Evolutionary conservation across 2,113 vertebrate species (phyloP), one percentile per base, ranked within the genome.

Genomic region (Climacteris rufus): DNA sequence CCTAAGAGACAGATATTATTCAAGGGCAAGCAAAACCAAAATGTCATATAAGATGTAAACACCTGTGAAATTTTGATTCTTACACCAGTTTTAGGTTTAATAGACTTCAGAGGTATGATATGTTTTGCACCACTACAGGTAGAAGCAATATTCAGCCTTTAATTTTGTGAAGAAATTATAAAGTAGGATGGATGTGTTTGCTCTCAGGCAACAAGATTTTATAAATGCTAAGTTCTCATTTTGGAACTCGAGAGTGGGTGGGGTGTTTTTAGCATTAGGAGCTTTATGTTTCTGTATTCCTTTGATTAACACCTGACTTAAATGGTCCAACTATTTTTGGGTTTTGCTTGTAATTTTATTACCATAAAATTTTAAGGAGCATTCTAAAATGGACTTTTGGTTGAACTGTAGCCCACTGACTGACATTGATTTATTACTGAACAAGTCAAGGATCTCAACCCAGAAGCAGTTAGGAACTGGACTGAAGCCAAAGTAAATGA

Each of bases 361-460:
- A 82, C 59, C 59, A 94, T 79, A 64, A 50, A 50, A 96, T 94
- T 97, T 98, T 97, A 95, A 80, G 87, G 71, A 92, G 27, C 21
- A 60, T 97, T 97, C 16, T 72, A 42, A 89, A 91, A 79, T n/a
- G 12, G 30, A 53, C 37, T 64, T 91, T 33, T 59, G n/a, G 35
- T 40, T 93, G 56, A 78, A 79, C 18, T 16, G 49, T 59, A 42
- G 7, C 21, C 39, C 15, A 30, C 8, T 23, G 18, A 72, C 24
- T 72, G 35, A 87, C 21, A 15, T 35, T 88, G 53, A 76, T 92
- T 80, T 94, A 57, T 76, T 86, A 64, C 24, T 1, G 1, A 84
- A n/a, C 42, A 72, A 82, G 24, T 83, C 37, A 92, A 88, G 60
- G 78, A 39, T 53, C 28, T 72, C 70, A 81, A 70, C 25, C 7